phyloP scores from a whole-genome alignment of 2,888 invertebrate species.

The Tipula confusa region DNA sequence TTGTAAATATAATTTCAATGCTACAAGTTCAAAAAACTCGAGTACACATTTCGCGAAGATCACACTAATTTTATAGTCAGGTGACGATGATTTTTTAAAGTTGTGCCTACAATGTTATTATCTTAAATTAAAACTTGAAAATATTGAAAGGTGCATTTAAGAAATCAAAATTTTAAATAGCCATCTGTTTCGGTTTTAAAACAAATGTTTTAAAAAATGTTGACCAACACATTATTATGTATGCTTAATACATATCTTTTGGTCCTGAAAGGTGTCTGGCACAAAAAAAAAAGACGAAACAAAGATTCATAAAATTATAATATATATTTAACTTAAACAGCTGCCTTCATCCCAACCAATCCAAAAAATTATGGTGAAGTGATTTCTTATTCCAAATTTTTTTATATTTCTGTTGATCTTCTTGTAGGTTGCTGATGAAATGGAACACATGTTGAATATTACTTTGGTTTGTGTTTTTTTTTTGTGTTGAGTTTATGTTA shows the following conservation, averaged over 20 bases:
- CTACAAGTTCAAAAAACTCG: background rate
- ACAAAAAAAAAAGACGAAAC: background rate
- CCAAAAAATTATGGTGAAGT: background rate
- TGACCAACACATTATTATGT: background rate
- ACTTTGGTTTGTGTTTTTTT: background rate
- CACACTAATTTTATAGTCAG: background rate
- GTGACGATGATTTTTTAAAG: background rate
- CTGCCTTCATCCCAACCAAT: constrained; percentile 1
- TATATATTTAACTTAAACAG: background rate
- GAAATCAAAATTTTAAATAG: background rate
- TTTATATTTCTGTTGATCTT: background rate
- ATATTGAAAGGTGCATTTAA: background rate
- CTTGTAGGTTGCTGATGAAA: background rate
- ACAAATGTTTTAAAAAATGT: background rate
- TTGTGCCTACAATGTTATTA: background rate
- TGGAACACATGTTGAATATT: constrained; percentile 25
- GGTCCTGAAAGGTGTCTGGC: constrained; percentile 12
- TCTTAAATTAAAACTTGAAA: background rate
- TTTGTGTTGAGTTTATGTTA: background rate
- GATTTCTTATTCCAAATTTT: background rate
- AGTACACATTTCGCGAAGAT: background rate
- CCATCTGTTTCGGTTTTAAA: background rate
- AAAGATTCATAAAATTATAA: background rate
- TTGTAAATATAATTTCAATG: background rate
- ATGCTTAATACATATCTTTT: background rate